These are phyloP conservation scores for Phyto melanocephala DNA, from an alignment of 2,888 invertebrate genomes.

Conservation along the genomic window DNA sequence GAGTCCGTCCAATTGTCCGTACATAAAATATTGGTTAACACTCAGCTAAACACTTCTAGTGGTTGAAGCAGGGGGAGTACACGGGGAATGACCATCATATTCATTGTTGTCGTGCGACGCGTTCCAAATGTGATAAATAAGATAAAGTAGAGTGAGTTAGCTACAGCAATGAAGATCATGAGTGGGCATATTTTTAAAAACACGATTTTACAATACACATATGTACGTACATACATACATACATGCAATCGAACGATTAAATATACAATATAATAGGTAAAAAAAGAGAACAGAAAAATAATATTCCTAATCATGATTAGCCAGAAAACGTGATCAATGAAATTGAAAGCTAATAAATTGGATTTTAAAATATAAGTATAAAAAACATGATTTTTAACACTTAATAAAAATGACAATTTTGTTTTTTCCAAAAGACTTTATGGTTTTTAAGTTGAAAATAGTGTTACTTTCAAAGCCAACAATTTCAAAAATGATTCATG, in stretches of 20 bases:
- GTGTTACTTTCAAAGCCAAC: neutral
- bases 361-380: neutral
- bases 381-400: conserved; percentile 26
- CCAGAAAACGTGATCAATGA: conserved; percentile 51
- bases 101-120: conserved; percentile 51
- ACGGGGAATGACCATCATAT: conserved; percentile 19
- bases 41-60: conserved; percentile 22
- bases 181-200: conserved; percentile 38
- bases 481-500: neutral
- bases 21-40: conserved; percentile 36
- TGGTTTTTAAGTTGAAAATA: neutral
- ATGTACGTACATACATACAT: neutral
- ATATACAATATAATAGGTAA: neutral
- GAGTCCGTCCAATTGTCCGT: neutral
- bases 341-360: conserved; percentile 55
- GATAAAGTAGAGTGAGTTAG: conserved; percentile 15
- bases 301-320: conserved; percentile 54
- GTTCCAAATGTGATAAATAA: conserved; percentile 52
- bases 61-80: conserved; percentile 35
- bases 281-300: neutral
- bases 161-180: conserved; percentile 38
- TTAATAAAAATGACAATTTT: conserved; percentile 40
- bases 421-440: neutral
- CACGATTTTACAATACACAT: no score
- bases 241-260: no score